Percentiles rank a stretch among this genome's conserved stretches.
Conservation (phyloP, 2,888 invertebrate species). For the Netelia fuscicornis region DNA sequence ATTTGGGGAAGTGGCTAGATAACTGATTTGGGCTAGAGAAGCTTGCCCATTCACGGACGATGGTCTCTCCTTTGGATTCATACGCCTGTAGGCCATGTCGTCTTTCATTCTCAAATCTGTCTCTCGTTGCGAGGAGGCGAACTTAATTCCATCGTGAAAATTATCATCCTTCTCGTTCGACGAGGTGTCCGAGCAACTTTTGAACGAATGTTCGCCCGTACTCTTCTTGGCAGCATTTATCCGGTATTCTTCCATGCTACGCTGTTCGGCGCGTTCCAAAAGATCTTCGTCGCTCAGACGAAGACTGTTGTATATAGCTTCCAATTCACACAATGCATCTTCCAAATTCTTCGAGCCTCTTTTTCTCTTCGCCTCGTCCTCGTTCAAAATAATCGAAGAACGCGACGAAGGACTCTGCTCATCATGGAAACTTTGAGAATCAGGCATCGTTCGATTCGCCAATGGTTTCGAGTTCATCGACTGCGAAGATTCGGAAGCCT, state of each 20-base stretch:
- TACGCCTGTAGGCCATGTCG: slow-evolving; percentile 92
- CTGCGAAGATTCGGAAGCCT: background rate
- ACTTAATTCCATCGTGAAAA: background rate
- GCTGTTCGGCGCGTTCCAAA: slow-evolving; percentile 91
- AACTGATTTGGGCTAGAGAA: slow-evolving; percentile 87
- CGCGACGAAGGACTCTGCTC: slow-evolving; percentile 12
- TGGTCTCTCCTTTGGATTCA: slow-evolving; percentile 87
- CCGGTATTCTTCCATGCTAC: slow-evolving; percentile 87
- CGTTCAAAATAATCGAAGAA: slow-evolving; percentile 41
- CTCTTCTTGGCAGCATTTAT: slow-evolving; percentile 56
- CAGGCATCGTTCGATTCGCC: slow-evolving; percentile 17
- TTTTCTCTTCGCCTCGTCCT: slow-evolving; percentile 86
- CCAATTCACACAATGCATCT: slow-evolving; percentile 95
- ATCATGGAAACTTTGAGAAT: slow-evolving; percentile 9
- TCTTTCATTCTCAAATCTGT: slow-evolving; percentile 87
- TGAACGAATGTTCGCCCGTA: slow-evolving; percentile 73
- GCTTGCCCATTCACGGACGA: slow-evolving; percentile 82
- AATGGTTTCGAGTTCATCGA: background rate
- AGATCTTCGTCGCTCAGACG: slow-evolving; percentile 94
- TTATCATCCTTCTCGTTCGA: slow-evolving; percentile 50
- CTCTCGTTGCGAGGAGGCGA: slow-evolving; percentile 50
- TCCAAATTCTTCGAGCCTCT: slow-evolving; percentile 93
- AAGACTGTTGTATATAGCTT: slow-evolving; percentile 95
- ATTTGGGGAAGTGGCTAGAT: slow-evolving; percentile 90
- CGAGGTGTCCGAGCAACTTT: slow-evolving; percentile 56